Base-by-base conservation (phyloP, 2,888 invertebrate genomes). In the Andrena minutula region DNA sequence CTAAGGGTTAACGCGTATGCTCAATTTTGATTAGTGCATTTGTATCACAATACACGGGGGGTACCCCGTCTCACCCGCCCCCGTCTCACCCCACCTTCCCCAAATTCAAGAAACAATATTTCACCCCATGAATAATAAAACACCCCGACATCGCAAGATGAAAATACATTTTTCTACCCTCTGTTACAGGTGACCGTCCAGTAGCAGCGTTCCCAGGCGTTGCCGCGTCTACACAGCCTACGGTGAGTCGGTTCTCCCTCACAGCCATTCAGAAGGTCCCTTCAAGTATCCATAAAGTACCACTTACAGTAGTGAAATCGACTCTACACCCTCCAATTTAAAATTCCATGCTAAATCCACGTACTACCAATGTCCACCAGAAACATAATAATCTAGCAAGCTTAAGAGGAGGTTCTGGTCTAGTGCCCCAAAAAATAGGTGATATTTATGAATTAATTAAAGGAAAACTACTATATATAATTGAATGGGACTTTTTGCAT, bases 171-270 rank as follows among this genome's bases (percentile, higher is more conserved):
- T 4, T 30, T 6, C 0, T 23, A 64, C 32, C 20, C 30, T 23
- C 51, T 70, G 70, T 87, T 86, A 32, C 81, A 87, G 87, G 84
- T 78, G 61, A 69, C 79, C 86, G 82, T 87, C 78, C 83, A 87
- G 77, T 81, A 84, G 77, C 82, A 66, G 58, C 47, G 60, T 68
- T 66, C 28, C 65, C 70, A 63, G 63, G 61, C 65, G 80, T 41
- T 20, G 69, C 12, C 60, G 51, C 74, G 75, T 58, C 80, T 60
- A 69, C 77, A 35, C 71, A 71, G 81, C 77, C 77, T 79, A 84
- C 77, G 87, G 87, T 87, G 77, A 87, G 65, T 69, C 75, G 60
- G 60, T 75, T 72, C 63, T 60, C 72, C 60, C 8, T n/a, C n/a
- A 30, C 49, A 64, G 6, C 69, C 53, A 58, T 74, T 75, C 56